Conservation (phyloP, 2,797 vertebrate species). For the Erpetoichthys calabaricus region DNA sequence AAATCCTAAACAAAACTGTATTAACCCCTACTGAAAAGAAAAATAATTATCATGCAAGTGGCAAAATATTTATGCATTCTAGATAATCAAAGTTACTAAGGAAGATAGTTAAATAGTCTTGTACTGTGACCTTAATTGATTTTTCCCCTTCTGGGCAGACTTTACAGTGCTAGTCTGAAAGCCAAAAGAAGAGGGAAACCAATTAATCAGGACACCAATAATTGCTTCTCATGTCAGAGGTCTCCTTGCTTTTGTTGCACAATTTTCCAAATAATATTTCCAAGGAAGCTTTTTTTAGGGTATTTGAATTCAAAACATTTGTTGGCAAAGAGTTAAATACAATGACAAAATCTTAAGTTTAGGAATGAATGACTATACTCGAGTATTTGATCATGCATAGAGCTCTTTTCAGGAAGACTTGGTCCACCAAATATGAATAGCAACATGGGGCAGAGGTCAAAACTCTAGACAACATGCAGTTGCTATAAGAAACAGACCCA, state of each 20-base stretch:
- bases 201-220: background rate
- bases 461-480: constrained; percentile 9
- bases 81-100: too few relatives aligned
- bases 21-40: too few relatives aligned
- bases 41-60: too few relatives aligned
- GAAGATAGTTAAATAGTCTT: too few relatives aligned
- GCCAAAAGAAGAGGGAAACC: background rate
- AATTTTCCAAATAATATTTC: background rate
- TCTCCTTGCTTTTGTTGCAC: background rate
- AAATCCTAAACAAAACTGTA: too few relatives aligned
- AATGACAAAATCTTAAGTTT: background rate
- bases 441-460: constrained; percentile 5
- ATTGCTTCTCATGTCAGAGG: background rate
- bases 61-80: too few relatives aligned
- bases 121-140: background rate
- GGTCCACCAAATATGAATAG: constrained; percentile 3
- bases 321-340: constrained; percentile 1
- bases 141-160: background rate
- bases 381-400: constrained; percentile 10
- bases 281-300: background rate
- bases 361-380: constrained; percentile 11
- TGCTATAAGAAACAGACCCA: constrained; percentile 5
- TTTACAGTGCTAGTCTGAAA: background rate
- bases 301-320: constrained; percentile 1
- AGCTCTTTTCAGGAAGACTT: constrained; percentile 8